These are phyloP conservation scores for Trypoxylus dichotomus DNA, from an alignment of 1,140 invertebrate genomes.

Conservation along the genomic window DNA sequence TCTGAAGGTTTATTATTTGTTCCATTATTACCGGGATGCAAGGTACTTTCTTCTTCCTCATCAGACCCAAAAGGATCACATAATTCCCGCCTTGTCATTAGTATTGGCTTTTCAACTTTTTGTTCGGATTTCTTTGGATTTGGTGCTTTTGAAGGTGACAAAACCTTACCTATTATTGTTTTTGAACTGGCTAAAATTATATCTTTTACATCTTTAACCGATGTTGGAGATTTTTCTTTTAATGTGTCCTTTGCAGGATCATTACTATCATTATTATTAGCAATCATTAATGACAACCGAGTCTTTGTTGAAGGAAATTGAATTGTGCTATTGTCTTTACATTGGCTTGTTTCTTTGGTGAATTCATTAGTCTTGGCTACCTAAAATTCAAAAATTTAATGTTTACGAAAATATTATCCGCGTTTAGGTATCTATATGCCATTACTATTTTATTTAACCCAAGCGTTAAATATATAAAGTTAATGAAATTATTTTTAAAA, in stretches of 20 bases:
- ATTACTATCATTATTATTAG: constrained; percentile 39
- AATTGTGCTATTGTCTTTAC: constrained; percentile 10
- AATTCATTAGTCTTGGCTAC: neutral
- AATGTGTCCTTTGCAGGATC: constrained; percentile 38
- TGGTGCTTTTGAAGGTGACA: constrained; percentile 67
- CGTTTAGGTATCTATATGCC: no score
- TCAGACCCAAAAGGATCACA: constrained; percentile 90
- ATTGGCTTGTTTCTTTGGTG: constrained; percentile 12
- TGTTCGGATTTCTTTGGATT: constrained; percentile 42
- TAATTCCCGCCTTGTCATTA: constrained; percentile 86
- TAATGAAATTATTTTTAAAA: no score
- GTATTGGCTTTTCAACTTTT: constrained; percentile 56
- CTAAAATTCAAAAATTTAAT: neutral
- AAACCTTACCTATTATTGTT: constrained; percentile 75
- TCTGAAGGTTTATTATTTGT: constrained; percentile 29
- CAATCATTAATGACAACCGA: constrained; percentile 45
- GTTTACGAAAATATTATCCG: no score
- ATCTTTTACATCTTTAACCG: constrained; percentile 68
- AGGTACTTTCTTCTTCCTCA: constrained; percentile 79
- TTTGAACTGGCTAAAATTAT: constrained; percentile 74
- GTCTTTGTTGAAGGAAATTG: constrained; percentile 39
- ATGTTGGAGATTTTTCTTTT: constrained; percentile 48
- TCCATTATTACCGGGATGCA: constrained; percentile 32
- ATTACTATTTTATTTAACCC: no score
- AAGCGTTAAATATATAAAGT: no score